phyloP scores from a whole-genome alignment of 2,797 vertebrate genomes.

The Hafferia zeledoni region DNA sequence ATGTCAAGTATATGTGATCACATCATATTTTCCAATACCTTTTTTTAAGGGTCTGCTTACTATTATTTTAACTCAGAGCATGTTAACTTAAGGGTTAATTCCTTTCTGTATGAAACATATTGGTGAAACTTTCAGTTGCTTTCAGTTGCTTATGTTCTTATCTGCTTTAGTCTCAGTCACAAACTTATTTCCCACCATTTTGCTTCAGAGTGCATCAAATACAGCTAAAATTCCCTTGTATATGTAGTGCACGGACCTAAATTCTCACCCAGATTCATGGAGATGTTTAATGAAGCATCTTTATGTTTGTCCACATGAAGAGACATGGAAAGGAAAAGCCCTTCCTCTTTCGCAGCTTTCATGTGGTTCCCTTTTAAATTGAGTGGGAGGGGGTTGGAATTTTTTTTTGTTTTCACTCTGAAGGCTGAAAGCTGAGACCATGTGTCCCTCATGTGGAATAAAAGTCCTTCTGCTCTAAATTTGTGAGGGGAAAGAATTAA shows the following conservation, averaged over 20 bases:
- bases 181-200: neutral
- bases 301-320: neutral
- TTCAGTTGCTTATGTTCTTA: neutral
- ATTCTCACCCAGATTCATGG: neutral
- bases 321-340: neutral
- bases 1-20: neutral
- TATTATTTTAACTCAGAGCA: neutral
- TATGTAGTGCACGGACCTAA: neutral
- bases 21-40: neutral
- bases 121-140: neutral
- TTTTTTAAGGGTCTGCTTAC: neutral
- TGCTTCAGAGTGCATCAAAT: neutral
- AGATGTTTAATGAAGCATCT: neutral
- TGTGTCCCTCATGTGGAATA: neutral
- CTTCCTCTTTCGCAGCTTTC: neutral
- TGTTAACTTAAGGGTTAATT: neutral
- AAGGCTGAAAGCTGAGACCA: neutral
- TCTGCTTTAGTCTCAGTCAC: neutral
- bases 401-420: neutral
- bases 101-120: neutral
- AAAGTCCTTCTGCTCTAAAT: neutral
- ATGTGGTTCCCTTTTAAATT: neutral
- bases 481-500: neutral
- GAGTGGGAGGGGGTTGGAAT: accelerated
- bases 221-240: neutral